Percentiles rank a stretch among this genome's conserved stretches.
Conservation (phyloP, 1,140 invertebrate genomes). For the Leptoteleia sp. region DNA sequence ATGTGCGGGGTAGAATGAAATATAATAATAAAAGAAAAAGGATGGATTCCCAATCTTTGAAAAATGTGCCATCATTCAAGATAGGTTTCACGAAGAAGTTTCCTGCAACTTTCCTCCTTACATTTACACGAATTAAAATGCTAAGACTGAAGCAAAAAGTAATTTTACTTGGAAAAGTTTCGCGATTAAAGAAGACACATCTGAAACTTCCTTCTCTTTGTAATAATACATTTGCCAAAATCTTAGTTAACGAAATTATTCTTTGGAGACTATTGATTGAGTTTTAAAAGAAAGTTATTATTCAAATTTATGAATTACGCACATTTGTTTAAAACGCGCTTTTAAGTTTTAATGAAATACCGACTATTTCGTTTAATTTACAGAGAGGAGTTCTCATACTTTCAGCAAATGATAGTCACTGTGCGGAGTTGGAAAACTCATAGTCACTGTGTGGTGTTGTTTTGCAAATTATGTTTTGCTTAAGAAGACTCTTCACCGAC, state of each 20-base stretch:
- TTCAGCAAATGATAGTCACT: too few relatives aligned
- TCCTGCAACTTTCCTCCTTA: slow-evolving; percentile 31
- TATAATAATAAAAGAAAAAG: too few relatives aligned
- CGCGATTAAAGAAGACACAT: slow-evolving; percentile 52
- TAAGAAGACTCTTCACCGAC: too few relatives aligned
- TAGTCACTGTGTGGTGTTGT: too few relatives aligned
- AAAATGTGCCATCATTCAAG: slow-evolving; percentile 23
- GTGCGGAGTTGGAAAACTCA: too few relatives aligned
- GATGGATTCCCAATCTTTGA: slow-evolving; percentile 32
- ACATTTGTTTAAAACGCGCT: slow-evolving; percentile 13
- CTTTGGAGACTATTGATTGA: slow-evolving; percentile 38
- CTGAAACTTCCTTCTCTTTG: slow-evolving; percentile 36
- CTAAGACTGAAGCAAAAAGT: slow-evolving; percentile 48
- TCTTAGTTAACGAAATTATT: slow-evolving; percentile 42
- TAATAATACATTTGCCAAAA: slow-evolving; percentile 47
- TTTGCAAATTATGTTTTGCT: too few relatives aligned
- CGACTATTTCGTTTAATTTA: too few relatives aligned
- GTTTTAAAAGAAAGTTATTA: slow-evolving; percentile 24
- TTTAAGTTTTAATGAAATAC: neutral
- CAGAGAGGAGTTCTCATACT: too few relatives aligned
- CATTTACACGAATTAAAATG: slow-evolving; percentile 55
- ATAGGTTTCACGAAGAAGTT: slow-evolving; percentile 13
- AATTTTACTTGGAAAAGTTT: slow-evolving; percentile 53
- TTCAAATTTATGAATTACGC: slow-evolving; percentile 41
- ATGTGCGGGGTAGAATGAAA: too few relatives aligned